These are phyloP conservation scores for Channallabes apus DNA, from an alignment of 2,797 vertebrate species.

Conservation along the genomic window DNA sequence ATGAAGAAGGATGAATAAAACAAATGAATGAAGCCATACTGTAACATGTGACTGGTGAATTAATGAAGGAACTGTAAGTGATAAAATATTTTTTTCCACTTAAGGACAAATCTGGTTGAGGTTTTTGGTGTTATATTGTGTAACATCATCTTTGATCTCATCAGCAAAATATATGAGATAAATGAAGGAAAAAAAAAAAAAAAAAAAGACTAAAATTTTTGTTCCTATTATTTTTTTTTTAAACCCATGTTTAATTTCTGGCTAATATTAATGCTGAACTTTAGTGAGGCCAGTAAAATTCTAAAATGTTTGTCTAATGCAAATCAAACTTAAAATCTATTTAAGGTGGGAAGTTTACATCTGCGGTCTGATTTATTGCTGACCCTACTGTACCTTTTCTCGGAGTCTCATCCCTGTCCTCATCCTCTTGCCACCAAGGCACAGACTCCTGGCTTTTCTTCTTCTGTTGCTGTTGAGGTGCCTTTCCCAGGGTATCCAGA, in stretches of 20 bases:
- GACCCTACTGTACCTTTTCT: constrained; percentile 61
- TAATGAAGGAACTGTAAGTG: not conserved
- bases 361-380: not conserved
- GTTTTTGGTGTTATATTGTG: not conserved
- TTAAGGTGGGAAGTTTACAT: not conserved
- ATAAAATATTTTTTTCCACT: not conserved
- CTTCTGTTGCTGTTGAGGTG: constrained; percentile 61
- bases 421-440: constrained; percentile 74
- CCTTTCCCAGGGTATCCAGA: constrained; percentile 67
- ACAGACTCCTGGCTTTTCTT: constrained; percentile 66
- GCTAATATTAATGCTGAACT: not conserved
- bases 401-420: constrained; percentile 62
- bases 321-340: not conserved
- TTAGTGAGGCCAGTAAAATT: not conserved
- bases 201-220: not conserved
- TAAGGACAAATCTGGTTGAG: not conserved
- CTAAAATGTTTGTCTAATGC: not conserved
- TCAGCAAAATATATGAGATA: no score
- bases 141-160: not conserved
- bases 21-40: not conserved
- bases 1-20: not conserved
- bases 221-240: not conserved
- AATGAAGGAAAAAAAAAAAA: no score
- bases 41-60: not conserved
- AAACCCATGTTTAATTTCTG: not conserved